A percentile compares a stretch with the other conserved stretches of the same genome.
phyloP scores from a whole-genome alignment of 2,888 invertebrate genomes.

The Ellobium chinense region DNA sequence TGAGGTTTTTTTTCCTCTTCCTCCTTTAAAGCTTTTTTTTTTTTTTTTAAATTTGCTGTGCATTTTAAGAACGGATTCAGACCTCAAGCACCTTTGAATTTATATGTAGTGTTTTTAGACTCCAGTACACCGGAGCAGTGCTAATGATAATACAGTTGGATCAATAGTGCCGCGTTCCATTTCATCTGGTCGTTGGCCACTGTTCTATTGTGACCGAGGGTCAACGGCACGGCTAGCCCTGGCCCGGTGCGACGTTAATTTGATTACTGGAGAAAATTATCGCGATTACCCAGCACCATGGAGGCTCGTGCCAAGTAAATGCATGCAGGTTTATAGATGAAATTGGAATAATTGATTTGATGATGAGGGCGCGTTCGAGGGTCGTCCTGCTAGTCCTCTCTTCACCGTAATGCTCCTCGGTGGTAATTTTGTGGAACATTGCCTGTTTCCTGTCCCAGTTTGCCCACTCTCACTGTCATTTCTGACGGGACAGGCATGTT shows the following conservation, averaged over 20 bases:
- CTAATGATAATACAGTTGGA: background rate
- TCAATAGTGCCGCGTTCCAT: conserved; percentile 5
- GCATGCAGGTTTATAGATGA: conserved; percentile 31
- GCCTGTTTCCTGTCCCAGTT: background rate
- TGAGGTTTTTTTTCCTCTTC: too few species aligned
- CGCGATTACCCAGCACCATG: conserved; percentile 20
- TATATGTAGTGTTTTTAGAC: too few species aligned
- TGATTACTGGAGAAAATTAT: conserved; percentile 36
- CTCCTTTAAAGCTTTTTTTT: too few species aligned
- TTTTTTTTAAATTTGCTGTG: too few species aligned
- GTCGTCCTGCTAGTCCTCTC: background rate
- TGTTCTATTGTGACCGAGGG: conserved; percentile 3
- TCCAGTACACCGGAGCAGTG: too few species aligned
- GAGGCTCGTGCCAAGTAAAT: background rate
- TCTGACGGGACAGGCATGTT: background rate
- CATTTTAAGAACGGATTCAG: too few species aligned
- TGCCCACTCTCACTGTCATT: background rate
- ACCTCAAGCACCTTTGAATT: too few species aligned
- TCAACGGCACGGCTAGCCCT: background rate
- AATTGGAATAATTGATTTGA: conserved; percentile 43
- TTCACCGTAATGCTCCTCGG: background rate
- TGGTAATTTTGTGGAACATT: background rate
- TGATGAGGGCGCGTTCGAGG: background rate
- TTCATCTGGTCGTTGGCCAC: background rate
- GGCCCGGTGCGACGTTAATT: conserved; percentile 34